Base-by-base conservation (phyloP, 2,113 vertebrate species). In the Archilochus colubris region DNA sequence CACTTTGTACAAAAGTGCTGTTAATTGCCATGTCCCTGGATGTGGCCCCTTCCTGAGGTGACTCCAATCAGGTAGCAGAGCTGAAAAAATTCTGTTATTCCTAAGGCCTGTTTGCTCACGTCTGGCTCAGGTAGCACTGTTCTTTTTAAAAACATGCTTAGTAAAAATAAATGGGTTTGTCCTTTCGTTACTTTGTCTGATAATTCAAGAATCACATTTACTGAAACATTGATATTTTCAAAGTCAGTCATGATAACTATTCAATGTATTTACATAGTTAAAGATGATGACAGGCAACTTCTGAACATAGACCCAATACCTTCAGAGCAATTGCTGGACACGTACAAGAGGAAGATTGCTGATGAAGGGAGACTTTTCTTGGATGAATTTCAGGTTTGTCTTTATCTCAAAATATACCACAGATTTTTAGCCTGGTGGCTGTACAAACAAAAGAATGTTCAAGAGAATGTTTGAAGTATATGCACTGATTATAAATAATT, bases 341-440 rank as follows among this genome's bases (percentile, higher is more conserved):
- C 96, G 0, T 99, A 99, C 74, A 99, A 98, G 95, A 98, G 96
- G 85, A 99, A 99, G 91, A 98, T 99, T 2, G 99, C 99, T 21
- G 99, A 99, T 54, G 99, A 99, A 69, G 99, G 97, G 25, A 98
- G 99, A 66, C 98, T 99, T 55, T 99, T 99, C 88, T 97, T 99
- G 96, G 99, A 98, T 69, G 99, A 99, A 97, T 99, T 99, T 98
- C 99, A 99, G 98, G 99, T 99, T 83, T 73, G 96, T 63, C 33
- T 9, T 40, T 54, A 11, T 14, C 38, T 82, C 15, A 53, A 55
- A 67, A 38, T 19, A 33, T 10, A 15, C 10, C 21, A 59, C 10
- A 77, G 53, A 58, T 68, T 69, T 69, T 22, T 62, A 77, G 30
- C 54, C 23, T 43, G 1, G 21, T 43, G 24, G 44, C 21, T 64